phyloP scores from a whole-genome alignment of 2,888 invertebrate genomes.

The Gryllus longicercus region DNA sequence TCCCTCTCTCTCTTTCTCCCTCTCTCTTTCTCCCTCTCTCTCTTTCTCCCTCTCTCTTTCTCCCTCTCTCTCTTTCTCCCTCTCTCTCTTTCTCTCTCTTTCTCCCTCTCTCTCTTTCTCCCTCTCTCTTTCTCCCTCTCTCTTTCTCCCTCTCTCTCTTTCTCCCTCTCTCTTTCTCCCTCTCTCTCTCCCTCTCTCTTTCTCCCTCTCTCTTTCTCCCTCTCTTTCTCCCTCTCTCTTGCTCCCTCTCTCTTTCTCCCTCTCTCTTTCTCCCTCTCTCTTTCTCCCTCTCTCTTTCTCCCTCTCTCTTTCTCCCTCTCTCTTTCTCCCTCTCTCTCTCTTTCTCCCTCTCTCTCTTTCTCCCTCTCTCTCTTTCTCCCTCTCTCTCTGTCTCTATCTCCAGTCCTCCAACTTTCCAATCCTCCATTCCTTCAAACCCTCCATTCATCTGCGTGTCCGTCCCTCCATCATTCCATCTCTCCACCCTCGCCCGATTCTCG shows the following conservation, averaged over 20 bases:
- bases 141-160: slow-evolving; percentile 24
- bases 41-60: slow-evolving; percentile 18
- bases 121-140: slow-evolving; percentile 25
- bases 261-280: slow-evolving; percentile 25
- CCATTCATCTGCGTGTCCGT: no score
- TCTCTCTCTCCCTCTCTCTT: slow-evolving; percentile 25
- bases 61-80: slow-evolving; percentile 26
- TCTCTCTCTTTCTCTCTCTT: slow-evolving; percentile 21
- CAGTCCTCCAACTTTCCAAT: neutral
- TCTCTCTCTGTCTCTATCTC: slow-evolving; percentile 5
- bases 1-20: slow-evolving; percentile 21
- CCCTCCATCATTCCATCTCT: slow-evolving; percentile 20
- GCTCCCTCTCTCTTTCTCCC: slow-evolving; percentile 23
- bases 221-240: slow-evolving; percentile 20
- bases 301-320: slow-evolving; percentile 23
- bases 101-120: slow-evolving; percentile 25
- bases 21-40: slow-evolving; percentile 26
- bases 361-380: slow-evolving; percentile 26
- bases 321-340: slow-evolving; percentile 26
- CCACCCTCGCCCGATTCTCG: neutral
- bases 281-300: no score
- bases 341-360: slow-evolving; percentile 29
- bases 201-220: slow-evolving; percentile 27
- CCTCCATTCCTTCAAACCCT: neutral
- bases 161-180: slow-evolving; percentile 23